Conservation (phyloP, 1,140 invertebrate genomes). For the Zaprionus inermis region DNA sequence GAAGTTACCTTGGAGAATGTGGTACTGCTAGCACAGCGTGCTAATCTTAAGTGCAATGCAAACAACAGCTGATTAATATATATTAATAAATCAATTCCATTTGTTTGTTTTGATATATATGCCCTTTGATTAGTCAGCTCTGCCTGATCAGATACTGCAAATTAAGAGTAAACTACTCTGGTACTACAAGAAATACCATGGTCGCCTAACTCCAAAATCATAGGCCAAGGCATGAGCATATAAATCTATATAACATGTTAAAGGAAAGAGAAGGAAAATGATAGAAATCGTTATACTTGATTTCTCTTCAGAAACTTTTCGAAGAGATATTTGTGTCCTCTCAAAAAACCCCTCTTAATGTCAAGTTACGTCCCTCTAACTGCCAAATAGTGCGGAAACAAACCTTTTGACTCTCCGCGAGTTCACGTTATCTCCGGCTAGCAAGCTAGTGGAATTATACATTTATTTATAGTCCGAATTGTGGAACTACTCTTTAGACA, state of each 20-base stretch:
- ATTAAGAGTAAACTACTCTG: background rate
- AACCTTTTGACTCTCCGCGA: background rate
- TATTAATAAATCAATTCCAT: background rate
- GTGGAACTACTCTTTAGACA: conserved; percentile 1
- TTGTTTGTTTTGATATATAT: background rate
- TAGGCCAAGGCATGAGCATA: background rate
- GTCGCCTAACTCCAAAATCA: background rate
- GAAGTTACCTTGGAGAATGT: conserved; percentile 91
- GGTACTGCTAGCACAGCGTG: conserved; percentile 87
- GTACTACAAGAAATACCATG: background rate
- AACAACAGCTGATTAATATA: conserved; percentile 30
- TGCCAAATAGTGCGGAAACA: too few relatives aligned
- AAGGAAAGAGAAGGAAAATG: background rate
- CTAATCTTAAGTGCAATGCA: conserved; percentile 26
- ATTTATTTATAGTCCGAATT: background rate
- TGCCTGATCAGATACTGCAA: background rate
- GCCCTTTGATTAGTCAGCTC: background rate
- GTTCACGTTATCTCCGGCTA: background rate
- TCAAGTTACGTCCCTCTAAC: too few relatives aligned
- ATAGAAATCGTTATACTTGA: too few relatives aligned
- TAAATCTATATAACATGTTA: background rate
- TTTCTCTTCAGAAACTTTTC: background rate
- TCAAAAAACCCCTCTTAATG: too few relatives aligned
- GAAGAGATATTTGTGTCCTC: too few relatives aligned
- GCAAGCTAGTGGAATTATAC: background rate